phyloP scores from a whole-genome alignment of 2,113 vertebrate species.

The Crocuta crocuta region DNA sequence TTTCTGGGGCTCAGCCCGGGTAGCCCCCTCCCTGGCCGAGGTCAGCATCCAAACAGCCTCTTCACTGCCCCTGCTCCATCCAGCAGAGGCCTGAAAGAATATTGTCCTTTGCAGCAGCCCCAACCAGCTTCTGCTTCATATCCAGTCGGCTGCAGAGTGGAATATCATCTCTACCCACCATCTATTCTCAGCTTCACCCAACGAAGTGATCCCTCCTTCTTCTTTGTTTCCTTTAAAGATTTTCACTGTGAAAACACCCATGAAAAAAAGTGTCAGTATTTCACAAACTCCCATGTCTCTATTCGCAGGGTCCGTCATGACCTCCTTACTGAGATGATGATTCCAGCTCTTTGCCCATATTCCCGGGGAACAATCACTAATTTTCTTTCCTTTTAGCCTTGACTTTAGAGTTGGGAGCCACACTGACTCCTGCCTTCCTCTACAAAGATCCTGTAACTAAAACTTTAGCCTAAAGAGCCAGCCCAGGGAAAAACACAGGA shows the following conservation, averaged over 20 bases:
- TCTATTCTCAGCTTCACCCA: background rate
- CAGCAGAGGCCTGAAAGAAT: background rate
- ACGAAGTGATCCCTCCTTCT: background rate
- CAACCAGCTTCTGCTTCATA: background rate
- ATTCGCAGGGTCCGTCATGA: background rate
- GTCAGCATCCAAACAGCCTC: too few relatives aligned
- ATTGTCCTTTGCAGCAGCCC: background rate
- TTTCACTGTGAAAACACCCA: background rate
- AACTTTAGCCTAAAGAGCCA: background rate
- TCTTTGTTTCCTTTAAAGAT: background rate
- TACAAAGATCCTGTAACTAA: background rate
- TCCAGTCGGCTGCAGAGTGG: background rate
- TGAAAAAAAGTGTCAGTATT: background rate
- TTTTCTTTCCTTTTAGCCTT: background rate
- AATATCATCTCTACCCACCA: too few relatives aligned
- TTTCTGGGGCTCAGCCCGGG: background rate
- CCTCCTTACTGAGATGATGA: background rate
- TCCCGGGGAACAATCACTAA: background rate
- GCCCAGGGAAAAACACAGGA: background rate
- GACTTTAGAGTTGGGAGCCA: background rate
- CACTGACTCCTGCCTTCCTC: background rate
- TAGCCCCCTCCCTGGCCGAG: background rate
- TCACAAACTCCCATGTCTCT: background rate
- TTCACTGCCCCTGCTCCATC: fast-evolving
- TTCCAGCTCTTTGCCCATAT: background rate